phyloP scores from a whole-genome alignment of 1,140 invertebrate species.

The Drosophila watanabei region DNA sequence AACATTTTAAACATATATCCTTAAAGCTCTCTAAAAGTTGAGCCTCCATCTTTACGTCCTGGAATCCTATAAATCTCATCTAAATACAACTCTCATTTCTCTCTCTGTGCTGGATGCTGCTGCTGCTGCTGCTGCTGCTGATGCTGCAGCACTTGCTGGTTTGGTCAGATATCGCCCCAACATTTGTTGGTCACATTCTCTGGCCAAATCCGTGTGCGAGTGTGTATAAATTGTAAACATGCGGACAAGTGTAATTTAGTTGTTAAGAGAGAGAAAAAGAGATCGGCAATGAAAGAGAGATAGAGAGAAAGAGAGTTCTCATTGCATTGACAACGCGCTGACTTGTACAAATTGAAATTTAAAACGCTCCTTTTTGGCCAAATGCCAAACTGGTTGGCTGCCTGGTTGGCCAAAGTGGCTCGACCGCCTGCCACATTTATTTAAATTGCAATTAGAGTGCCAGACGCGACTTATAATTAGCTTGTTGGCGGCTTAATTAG shows the following conservation, averaged over 20 bases:
- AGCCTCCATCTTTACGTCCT: not conserved
- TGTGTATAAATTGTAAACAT: slow-evolving; percentile 75
- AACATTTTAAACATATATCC: too few relatives aligned
- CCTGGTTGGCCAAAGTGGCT: slow-evolving; percentile 46
- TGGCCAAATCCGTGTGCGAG: slow-evolving; percentile 15
- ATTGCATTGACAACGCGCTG: slow-evolving; percentile 72
- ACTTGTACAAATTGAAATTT: slow-evolving; percentile 83
- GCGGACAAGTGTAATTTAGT: slow-evolving; percentile 85
- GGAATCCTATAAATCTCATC: not conserved
- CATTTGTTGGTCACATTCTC: slow-evolving; percentile 59
- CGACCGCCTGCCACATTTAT: slow-evolving; percentile 75
- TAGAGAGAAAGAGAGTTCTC: slow-evolving; percentile 47
- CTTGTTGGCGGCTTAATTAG: slow-evolving; percentile 80
- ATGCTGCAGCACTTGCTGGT: slow-evolving; percentile 32
- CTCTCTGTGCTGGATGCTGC: slow-evolving; percentile 21
- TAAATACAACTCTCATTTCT: not conserved
- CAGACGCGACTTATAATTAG: slow-evolving; percentile 70
- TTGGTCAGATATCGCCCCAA: slow-evolving; percentile 59
- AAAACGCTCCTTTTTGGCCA: slow-evolving; percentile 70
- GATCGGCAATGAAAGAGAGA: slow-evolving; percentile 9
- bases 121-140: slow-evolving; percentile 30
- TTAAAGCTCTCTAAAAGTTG: not conserved
- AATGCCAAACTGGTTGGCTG: slow-evolving; percentile 66
- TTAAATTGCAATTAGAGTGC: slow-evolving; percentile 78
- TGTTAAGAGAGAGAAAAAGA: slow-evolving; percentile 59